phyloP scores from a whole-genome alignment of 2,888 invertebrate genomes.

The Morinoia aosen region DNA sequence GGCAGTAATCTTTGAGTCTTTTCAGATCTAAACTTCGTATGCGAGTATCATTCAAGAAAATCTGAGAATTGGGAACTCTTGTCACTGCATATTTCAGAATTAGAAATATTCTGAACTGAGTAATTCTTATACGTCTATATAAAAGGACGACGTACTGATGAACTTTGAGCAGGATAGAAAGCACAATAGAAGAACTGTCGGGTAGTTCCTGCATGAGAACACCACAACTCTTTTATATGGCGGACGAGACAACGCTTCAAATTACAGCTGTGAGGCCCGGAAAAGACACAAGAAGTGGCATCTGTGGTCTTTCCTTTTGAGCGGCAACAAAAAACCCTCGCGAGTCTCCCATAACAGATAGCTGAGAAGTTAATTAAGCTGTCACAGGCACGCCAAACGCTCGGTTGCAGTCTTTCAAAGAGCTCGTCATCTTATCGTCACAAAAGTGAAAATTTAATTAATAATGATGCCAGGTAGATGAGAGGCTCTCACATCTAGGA shows the following conservation, averaged over 20 bases:
- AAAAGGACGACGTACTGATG: too few relatives aligned
- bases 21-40: too few relatives aligned
- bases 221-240: background rate
- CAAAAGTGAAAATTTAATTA: background rate
- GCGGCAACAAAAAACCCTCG: background rate
- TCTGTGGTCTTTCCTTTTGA: background rate
- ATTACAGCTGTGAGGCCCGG: background rate
- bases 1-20: too few relatives aligned
- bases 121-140: too few relatives aligned
- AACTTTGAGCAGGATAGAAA: too few relatives aligned
- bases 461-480: background rate
- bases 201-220: background rate
- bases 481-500: background rate
- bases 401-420: background rate
- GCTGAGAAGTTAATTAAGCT: background rate
- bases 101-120: too few relatives aligned
- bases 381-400: background rate
- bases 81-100: too few relatives aligned
- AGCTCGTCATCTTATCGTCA: background rate
- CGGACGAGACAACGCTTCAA: background rate
- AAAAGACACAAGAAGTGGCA: background rate
- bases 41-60: too few relatives aligned
- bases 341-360: background rate
- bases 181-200: too few relatives aligned
- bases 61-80: too few relatives aligned